These are phyloP conservation scores for Tetrapedia diversipes DNA, from an alignment of 2,888 invertebrate species.

Conservation along the genomic window DNA sequence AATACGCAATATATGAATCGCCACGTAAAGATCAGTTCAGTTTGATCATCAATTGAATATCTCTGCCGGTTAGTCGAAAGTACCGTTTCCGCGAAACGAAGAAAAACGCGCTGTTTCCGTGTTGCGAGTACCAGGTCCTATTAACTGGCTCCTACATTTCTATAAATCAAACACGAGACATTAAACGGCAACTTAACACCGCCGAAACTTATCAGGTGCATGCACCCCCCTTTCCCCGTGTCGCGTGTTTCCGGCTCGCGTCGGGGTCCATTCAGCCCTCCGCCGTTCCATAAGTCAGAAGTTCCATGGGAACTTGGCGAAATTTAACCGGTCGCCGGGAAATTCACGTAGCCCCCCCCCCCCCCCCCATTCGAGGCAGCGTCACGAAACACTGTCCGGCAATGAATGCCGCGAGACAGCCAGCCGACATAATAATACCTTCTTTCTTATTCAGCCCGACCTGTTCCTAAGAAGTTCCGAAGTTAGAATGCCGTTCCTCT, in stretches of 20 bases:
- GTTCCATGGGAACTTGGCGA: slow-evolving; percentile 49
- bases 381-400: slow-evolving; percentile 59
- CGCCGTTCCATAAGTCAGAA: slow-evolving; percentile 45
- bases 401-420: slow-evolving; percentile 47
- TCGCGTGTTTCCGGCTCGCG: slow-evolving; percentile 41
- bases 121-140: not conserved
- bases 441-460: slow-evolving; percentile 53
- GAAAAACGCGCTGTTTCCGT: not conserved
- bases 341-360: slow-evolving; percentile 30
- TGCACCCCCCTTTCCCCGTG: slow-evolving; percentile 7
- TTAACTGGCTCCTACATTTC: slow-evolving; percentile 20
- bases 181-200: slow-evolving; percentile 49
- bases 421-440: slow-evolving; percentile 55
- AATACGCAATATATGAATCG: no score
- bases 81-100: no score
- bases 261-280: slow-evolving; percentile 43
- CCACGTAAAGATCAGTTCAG: not conserved
- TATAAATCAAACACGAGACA: slow-evolving; percentile 50
- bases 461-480: slow-evolving; percentile 45
- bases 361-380: slow-evolving; percentile 14
- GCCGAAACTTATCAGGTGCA: slow-evolving; percentile 40
- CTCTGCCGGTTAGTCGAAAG: no score
- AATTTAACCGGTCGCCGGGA: slow-evolving; percentile 48
- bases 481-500: slow-evolving; percentile 48
- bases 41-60: no score